Percentiles rank a stretch among this genome's conserved stretches.
Evolutionary conservation across 2,888 invertebrate genomes (phyloP).

Genomic region (Pemphredon lugubris): DNA sequence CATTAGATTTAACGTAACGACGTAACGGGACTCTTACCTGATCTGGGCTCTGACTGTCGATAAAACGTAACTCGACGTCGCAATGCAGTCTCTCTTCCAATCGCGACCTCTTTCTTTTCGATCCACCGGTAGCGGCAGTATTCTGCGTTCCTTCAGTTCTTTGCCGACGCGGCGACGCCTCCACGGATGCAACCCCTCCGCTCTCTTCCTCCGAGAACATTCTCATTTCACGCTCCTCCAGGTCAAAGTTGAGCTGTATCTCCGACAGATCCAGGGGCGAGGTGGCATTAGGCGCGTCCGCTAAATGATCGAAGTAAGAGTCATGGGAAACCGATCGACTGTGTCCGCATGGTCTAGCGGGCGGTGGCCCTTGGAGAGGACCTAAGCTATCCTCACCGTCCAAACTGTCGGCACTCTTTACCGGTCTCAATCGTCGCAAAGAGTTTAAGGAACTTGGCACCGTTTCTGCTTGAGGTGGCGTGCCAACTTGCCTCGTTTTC

Average conservation of each 20-base stretch:
- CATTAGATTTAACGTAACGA: too few relatives aligned
- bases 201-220: slow-evolving; percentile 95
- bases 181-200: slow-evolving; percentile 83
- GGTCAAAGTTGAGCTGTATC: slow-evolving; percentile 90
- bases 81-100: slow-evolving; percentile 89
- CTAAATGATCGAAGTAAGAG: slow-evolving; percentile 93
- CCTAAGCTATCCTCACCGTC: slow-evolving; percentile 78
- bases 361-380: slow-evolving; percentile 81
- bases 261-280: slow-evolving; percentile 89
- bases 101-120: slow-evolving; percentile 85
- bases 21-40: slow-evolving; percentile 81
- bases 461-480: slow-evolving; percentile 80
- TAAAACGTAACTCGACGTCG: slow-evolving; percentile 87
- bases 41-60: slow-evolving; percentile 90
- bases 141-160: slow-evolving; percentile 82
- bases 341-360: slow-evolving; percentile 81
- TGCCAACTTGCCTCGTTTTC: slow-evolving; percentile 82
- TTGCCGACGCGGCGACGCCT: slow-evolving; percentile 77
- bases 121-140: slow-evolving; percentile 73
- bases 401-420: slow-evolving; percentile 88
- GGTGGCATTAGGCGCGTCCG: slow-evolving; percentile 82
- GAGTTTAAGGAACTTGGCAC: slow-evolving; percentile 76
- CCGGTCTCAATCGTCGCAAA: slow-evolving; percentile 83
- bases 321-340: slow-evolving; percentile 93
- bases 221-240: slow-evolving; percentile 92